phyloP scores from a whole-genome alignment of 1,140 invertebrate species.

The Pemphigus obesinymphae region DNA sequence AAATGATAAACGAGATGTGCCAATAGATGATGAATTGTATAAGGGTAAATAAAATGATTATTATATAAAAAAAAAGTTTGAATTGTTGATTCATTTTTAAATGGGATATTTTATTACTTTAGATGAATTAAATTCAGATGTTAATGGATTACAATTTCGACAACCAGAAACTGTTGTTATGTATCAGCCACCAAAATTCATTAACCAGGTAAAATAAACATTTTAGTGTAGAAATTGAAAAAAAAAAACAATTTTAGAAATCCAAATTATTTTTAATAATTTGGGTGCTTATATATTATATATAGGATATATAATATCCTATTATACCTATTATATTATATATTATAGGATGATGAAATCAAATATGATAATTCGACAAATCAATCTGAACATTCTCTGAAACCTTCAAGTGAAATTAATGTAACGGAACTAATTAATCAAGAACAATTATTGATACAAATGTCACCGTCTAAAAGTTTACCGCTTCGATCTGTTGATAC shows the following conservation, averaged over 20 bases:
- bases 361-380: background rate
- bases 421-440: conserved; percentile 35
- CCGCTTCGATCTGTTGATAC: conserved; percentile 32
- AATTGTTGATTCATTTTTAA: background rate
- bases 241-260: too few species aligned
- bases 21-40: conserved; percentile 30
- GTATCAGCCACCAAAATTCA: conserved; percentile 20
- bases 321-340: too few species aligned
- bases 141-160: conserved; percentile 21
- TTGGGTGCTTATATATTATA: background rate
- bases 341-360: conserved; percentile 20
- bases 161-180: conserved; percentile 33
- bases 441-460: conserved; percentile 11
- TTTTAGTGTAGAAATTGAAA: background rate
- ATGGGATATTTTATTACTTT: background rate
- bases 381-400: background rate
- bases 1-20: conserved; percentile 54
- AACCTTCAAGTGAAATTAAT: conserved; percentile 31
- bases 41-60: background rate
- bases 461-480: conserved; percentile 12
- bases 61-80: background rate
- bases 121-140: conserved; percentile 27
- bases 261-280: background rate
- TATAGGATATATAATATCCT: too few species aligned
- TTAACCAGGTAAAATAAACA: background rate